A percentile compares a stretch with the other conserved stretches of the same genome.
phyloP scores from a whole-genome alignment of 2,113 vertebrate genomes.

The Channa maculata region DNA sequence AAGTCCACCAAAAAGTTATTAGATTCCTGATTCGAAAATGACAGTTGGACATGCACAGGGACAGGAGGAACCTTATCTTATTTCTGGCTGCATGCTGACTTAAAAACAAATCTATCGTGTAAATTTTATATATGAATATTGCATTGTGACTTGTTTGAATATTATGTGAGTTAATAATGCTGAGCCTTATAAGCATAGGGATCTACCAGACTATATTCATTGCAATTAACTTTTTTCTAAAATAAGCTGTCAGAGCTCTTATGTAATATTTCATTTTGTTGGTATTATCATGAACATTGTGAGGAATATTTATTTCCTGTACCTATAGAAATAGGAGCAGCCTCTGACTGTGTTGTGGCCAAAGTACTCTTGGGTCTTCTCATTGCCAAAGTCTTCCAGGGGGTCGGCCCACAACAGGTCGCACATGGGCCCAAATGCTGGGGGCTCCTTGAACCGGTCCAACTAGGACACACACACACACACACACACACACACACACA shows the following conservation, averaged over 20 bases:
- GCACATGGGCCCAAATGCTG: conserved; percentile 88
- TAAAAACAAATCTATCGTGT: conserved; percentile 5
- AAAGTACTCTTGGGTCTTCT: conserved; percentile 89
- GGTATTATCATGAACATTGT: background rate
- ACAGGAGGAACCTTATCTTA: background rate
- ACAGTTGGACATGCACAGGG: background rate
- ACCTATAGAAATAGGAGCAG: conserved; percentile 90
- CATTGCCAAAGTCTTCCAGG: conserved; percentile 88
- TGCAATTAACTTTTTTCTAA: background rate
- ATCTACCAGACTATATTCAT: conserved; percentile 18
- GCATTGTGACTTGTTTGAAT: conserved; percentile 15
- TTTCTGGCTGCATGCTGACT: background rate
- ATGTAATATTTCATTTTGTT: conserved; percentile 3
- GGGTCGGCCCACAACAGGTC: conserved; percentile 88
- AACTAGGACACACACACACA: conserved; percentile 72
- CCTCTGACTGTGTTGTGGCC: conserved; percentile 87
- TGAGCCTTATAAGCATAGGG: conserved; percentile 7
- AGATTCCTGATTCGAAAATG: conserved; percentile 23
- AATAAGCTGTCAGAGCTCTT: conserved; percentile 25
- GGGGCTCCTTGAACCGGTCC: conserved; percentile 88
- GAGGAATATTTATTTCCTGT: conserved; percentile 22
- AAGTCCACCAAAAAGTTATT: conserved; percentile 56
- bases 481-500: conserved; percentile 24
- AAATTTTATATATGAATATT: conserved; percentile 31
- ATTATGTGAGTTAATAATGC: conserved; percentile 12